These are phyloP conservation scores for Mactra quadrangularis DNA, from an alignment of 1,140 invertebrate species.

Conservation along the genomic window DNA sequence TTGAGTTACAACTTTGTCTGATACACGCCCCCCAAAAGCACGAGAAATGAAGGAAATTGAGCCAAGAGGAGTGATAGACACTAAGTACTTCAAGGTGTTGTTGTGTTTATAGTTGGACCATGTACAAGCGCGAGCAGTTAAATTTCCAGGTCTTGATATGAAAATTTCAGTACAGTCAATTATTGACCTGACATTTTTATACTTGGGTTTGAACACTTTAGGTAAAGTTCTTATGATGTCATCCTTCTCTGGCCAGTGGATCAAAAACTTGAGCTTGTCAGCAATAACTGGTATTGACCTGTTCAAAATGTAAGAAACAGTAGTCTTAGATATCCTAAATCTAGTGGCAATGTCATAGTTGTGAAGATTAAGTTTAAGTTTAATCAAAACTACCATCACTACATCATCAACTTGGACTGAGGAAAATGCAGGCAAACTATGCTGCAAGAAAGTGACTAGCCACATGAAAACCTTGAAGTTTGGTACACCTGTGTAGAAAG, in stretches of 20 bases:
- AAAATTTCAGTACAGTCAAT: conserved; percentile 59
- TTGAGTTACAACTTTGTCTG: conserved; percentile 79
- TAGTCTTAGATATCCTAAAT: neutral
- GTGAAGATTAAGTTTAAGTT: conserved; percentile 1
- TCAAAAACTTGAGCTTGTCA: neutral
- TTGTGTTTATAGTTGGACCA: conserved; percentile 80
- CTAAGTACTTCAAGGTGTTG: conserved; percentile 81
- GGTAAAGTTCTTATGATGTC: conserved; percentile 16
- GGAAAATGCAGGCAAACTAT: neutral
- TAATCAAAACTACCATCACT: conserved; percentile 30
- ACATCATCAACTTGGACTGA: neutral
- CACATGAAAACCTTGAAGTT: conserved; percentile 14
- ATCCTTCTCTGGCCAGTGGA: conserved; percentile 10
- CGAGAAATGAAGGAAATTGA: conserved; percentile 82
- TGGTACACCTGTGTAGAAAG: conserved; percentile 29
- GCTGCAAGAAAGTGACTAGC: neutral
- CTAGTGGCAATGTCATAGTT: neutral
- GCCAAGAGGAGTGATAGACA: conserved; percentile 81
- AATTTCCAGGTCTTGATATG: conserved; percentile 28
- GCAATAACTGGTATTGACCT: neutral
- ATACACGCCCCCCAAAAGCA: conserved; percentile 79
- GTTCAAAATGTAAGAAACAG: neutral
- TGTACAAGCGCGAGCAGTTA: conserved; percentile 18
- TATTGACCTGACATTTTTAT: conserved; percentile 18
- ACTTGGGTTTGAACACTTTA: neutral